These are phyloP conservation scores for Xiphophorus hellerii DNA, from an alignment of 2,113 vertebrate genomes.

Conservation along the genomic window DNA sequence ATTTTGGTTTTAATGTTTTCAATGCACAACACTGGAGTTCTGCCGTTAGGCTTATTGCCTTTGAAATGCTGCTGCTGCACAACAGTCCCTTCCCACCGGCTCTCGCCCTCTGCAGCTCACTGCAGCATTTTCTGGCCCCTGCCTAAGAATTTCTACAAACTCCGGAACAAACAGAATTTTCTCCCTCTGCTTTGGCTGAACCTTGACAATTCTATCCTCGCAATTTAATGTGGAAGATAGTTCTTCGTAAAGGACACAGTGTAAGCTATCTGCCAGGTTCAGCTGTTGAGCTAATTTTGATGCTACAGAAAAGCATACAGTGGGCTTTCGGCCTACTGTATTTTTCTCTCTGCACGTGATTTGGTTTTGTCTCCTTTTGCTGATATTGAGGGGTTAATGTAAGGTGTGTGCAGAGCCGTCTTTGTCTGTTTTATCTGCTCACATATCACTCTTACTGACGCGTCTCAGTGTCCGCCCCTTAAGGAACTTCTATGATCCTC, in stretches of 20 bases:
- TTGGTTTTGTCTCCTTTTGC: constrained; percentile 33
- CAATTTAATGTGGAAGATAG: constrained; percentile 56
- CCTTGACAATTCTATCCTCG: constrained; percentile 44
- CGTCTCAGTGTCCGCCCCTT: background rate
- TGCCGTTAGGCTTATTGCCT: constrained; percentile 19
- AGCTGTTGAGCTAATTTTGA: constrained; percentile 50
- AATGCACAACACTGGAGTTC: constrained; percentile 34
- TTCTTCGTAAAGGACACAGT: constrained; percentile 70
- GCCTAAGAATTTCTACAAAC: constrained; percentile 29
- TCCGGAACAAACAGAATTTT: constrained; percentile 42
- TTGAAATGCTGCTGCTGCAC: constrained; percentile 21
- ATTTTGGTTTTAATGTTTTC: constrained; percentile 53
- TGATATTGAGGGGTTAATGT: constrained; percentile 10
- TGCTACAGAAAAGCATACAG: constrained; percentile 56
- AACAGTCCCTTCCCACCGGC: constrained; percentile 27
- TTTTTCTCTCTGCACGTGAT: constrained; percentile 32
- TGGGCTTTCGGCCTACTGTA: constrained; percentile 49
- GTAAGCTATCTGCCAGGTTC: constrained; percentile 74
- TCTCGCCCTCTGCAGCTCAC: constrained; percentile 28
- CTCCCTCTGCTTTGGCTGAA: constrained; percentile 48
- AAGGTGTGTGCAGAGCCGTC: constrained; percentile 27
- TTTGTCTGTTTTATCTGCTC: constrained; percentile 9
- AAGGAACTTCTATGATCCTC: constrained; percentile 15
- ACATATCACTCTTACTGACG: constrained; percentile 12
- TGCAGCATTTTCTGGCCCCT: constrained; percentile 32